These are phyloP conservation scores for Myopa tessellatipennis DNA, from an alignment of 2,888 invertebrate genomes.

Conservation along the genomic window DNA sequence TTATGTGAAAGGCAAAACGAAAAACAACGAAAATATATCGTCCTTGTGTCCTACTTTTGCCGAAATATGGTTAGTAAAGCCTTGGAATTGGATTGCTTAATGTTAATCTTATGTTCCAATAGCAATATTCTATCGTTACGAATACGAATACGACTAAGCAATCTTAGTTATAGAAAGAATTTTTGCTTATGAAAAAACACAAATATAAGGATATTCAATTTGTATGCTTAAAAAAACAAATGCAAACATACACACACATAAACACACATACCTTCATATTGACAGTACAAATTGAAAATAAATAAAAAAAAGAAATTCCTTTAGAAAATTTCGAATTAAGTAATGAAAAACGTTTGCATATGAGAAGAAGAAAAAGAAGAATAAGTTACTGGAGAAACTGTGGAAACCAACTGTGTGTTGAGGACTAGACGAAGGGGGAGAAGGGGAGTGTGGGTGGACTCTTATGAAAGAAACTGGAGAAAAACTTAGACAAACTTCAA, in stretches of 20 bases:
- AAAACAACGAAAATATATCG: too few species aligned
- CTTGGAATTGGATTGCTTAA: too few species aligned
- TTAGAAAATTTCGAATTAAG: slow-evolving; percentile 7
- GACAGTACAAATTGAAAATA: slow-evolving; percentile 16
- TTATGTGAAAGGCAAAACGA: too few species aligned
- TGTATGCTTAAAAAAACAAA: not conserved
- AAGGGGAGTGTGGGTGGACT: not conserved
- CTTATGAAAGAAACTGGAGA: not conserved
- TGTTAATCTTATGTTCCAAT: too few species aligned
- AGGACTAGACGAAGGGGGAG: not conserved
- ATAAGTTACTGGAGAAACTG: not conserved
- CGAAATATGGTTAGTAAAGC: too few species aligned
- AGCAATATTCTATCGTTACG: too few species aligned
- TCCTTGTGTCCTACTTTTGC: too few species aligned
- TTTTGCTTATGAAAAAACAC: not conserved
- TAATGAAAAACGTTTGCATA: not conserved
- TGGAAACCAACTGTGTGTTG: not conserved
- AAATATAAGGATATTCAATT: not conserved
- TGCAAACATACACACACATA: not conserved
- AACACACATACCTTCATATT: not conserved
- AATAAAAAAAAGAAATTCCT: slow-evolving; percentile 10
- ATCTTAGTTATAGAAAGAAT: too few species aligned
- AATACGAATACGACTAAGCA: too few species aligned
- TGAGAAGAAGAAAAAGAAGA: too few species aligned
- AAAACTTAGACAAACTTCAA: not conserved